Conservation (phyloP, 1,140 invertebrate species). For the Drosophila triauraria region DNA sequence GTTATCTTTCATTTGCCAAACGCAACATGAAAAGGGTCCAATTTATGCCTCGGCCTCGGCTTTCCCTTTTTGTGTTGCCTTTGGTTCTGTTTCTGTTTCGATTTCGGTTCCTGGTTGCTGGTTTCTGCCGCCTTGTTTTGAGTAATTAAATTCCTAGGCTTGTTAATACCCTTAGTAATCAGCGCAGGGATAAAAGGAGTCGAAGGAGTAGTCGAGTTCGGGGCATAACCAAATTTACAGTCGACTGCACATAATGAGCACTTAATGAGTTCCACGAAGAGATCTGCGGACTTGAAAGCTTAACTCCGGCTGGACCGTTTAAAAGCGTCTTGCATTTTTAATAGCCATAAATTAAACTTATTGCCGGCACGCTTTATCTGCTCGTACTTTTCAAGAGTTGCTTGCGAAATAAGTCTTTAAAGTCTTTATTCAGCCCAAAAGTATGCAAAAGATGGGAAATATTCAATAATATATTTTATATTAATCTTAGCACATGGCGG, state of each 20-base stretch:
- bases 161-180: constrained; percentile 52
- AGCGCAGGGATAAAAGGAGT: constrained; percentile 37
- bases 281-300: constrained; percentile 10
- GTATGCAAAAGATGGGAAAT: background rate
- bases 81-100: constrained; percentile 8
- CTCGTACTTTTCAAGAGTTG: background rate
- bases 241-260: constrained; percentile 62
- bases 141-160: constrained; percentile 55
- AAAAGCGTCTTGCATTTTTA: constrained; percentile 30
- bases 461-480: background rate
- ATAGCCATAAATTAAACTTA: constrained; percentile 24
- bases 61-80: constrained; percentile 22
- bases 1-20: constrained; percentile 46
- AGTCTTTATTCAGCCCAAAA: background rate
- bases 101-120: constrained; percentile 9
- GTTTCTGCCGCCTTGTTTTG: constrained; percentile 10
- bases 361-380: constrained; percentile 2
- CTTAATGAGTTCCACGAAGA: constrained; percentile 55
- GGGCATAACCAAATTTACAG: constrained; percentile 57
- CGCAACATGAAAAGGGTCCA: constrained; percentile 49
- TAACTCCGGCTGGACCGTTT: constrained; percentile 9
- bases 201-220: constrained; percentile 26
- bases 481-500: too few relatives aligned
- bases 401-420: background rate
- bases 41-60: constrained; percentile 26